Conservation (phyloP, 1,140 invertebrate species). For the Drosophila melanogaster region Release_6_plus_ISO1_MT NT_033777.3:29792501-29793000, state of each 20-base stretch:
- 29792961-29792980: slow-evolving; percentile 88
- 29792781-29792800: slow-evolving; percentile 67
- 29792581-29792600: slow-evolving; percentile 63
- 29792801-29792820: slow-evolving; percentile 31
- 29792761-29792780: slow-evolving; percentile 87
- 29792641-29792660: slow-evolving; percentile 50
- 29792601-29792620: slow-evolving; percentile 74
- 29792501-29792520: slow-evolving; percentile 73
- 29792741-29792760: slow-evolving; percentile 85
- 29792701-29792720: slow-evolving; percentile 29
- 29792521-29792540: slow-evolving; percentile 72
- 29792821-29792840: slow-evolving; percentile 85
- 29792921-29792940: slow-evolving; percentile 90
- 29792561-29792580: slow-evolving; percentile 31
- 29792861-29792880: slow-evolving; percentile 93
- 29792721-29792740: slow-evolving; percentile 82
- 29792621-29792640: slow-evolving; percentile 54
- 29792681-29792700: neutral
- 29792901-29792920: slow-evolving; percentile 95
- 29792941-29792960: slow-evolving; percentile 89
- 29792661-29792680: slow-evolving; percentile 17
- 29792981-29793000: slow-evolving; percentile 89
- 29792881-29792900: slow-evolving; percentile 97
- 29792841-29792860: slow-evolving; percentile 92
- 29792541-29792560: slow-evolving; percentile 36